These are phyloP conservation scores for Bathynomus jamesi DNA, from an alignment of 1,140 invertebrate species.

Conservation along the genomic window DNA sequence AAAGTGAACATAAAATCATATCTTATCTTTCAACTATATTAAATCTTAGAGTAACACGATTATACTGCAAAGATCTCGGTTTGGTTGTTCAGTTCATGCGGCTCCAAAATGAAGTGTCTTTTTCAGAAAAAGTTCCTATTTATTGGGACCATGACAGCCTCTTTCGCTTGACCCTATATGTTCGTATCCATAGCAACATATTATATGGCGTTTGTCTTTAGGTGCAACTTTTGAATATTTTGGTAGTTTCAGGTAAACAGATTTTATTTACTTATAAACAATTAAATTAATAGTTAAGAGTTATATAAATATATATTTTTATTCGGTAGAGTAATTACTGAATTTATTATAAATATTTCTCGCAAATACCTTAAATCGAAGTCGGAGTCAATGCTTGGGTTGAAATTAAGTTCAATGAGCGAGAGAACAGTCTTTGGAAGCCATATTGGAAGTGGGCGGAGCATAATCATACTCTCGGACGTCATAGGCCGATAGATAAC, in stretches of 20 bases:
- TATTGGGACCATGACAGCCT: neutral
- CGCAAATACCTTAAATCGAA: neutral
- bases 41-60: neutral
- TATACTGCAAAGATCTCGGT: neutral
- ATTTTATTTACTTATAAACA: neutral
- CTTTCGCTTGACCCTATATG: neutral
- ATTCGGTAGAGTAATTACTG: neutral
- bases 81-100: neutral
- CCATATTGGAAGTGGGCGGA: neutral
- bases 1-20: neutral
- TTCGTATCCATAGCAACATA: neutral
- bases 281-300: neutral
- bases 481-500: neutral
- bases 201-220: neutral
- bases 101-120: neutral
- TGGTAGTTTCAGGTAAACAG: neutral
- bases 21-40: neutral
- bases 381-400: neutral
- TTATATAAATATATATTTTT: neutral
- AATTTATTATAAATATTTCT: neutral
- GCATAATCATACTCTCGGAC: neutral
- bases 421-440: neutral
- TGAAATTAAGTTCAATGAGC: neutral
- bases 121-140: neutral
- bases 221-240: neutral